Base-by-base conservation (phyloP, 2,797 vertebrate genomes). In the Arrhamphus sclerolepis region DNA sequence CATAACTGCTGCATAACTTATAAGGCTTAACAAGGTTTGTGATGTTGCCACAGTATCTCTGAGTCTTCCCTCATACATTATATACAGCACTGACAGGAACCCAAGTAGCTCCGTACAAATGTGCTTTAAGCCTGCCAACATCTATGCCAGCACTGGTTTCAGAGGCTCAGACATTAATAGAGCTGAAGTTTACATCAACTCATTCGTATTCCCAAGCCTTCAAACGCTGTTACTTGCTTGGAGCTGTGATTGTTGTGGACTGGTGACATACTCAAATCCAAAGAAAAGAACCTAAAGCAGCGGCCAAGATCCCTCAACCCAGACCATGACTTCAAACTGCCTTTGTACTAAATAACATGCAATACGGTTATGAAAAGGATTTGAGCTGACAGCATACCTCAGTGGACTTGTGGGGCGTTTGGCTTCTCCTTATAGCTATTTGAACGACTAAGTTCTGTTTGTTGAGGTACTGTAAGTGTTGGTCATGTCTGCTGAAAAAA, bases 81-180 rank as follows among this genome's bases (percentile, higher is more conserved):
- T 24, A 47, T 17, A 24, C 46, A 47, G 14, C 46, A 47, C 31
- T 47, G 22, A 47, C 21, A 51, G 10, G 20, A 51, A 34, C 29
- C 34, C 6, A 51, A 19, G 34, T 51, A 38, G 29, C 29, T 34
- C 18, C 29, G 20, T 34, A 51, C 28, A 34, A 34, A 34, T 19
- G 4, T 19, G 11, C 28, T 20, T 1, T 34, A 9, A 34, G 46
- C 17, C 24, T 6, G 17, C 46, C 46, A 48, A 48, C 28, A 20
- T 9, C 48, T 3, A 50, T 10, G 18, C 28, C 28, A 34, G 31
- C 26, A 31, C 26, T 49, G 26, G 31, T 34, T 10, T 34, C 31
- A 34, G 31, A 34, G 31, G 8, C 22, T 47, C 21, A 26, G 5
- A 49, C 16, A 49, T 49, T 49, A 29, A n/a, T 10, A 34, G 31